Conservation (phyloP, 2,113 vertebrate species). For the Crotalus horridus region DNA sequence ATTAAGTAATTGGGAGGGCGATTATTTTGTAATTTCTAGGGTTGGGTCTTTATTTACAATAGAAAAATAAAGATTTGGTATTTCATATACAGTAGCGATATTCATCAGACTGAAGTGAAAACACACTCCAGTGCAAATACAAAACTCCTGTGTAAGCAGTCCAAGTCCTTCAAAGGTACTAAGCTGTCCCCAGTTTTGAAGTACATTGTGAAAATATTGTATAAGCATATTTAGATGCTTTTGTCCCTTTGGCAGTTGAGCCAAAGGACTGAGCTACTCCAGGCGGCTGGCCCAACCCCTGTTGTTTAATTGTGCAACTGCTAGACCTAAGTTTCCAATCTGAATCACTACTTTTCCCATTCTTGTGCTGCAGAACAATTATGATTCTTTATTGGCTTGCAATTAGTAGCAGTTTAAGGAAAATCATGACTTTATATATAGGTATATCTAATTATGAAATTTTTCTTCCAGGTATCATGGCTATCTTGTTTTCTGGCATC, state of each 20-base stretch:
- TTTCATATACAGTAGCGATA: neutral
- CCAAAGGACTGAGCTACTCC: neutral
- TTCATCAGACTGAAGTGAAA: neutral
- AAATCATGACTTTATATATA: neutral
- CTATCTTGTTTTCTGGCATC: conserved; percentile 96
- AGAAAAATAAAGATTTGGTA: neutral
- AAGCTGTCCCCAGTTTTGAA: neutral
- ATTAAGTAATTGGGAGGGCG: neutral
- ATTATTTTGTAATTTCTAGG: neutral
- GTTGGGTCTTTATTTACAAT: neutral
- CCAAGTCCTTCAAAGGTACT: neutral
- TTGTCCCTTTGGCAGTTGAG: neutral
- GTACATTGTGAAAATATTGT: neutral
- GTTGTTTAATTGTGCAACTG: neutral
- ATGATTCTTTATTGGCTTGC: neutral
- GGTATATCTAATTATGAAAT: neutral
- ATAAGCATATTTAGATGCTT: neutral
- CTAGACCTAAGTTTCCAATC: neutral
- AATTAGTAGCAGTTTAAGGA: neutral
- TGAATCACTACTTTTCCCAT: neutral
- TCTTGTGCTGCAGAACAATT: neutral
- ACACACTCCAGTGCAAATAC: neutral
- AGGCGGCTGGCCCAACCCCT: neutral
- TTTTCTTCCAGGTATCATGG: conserved; percentile 88
- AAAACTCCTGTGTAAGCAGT: neutral